Evolutionary conservation across 2,797 vertebrate genomes (phyloP), one percentile per base, ranked within the genome.

Genomic region (Malurus leucopterus): DNA sequence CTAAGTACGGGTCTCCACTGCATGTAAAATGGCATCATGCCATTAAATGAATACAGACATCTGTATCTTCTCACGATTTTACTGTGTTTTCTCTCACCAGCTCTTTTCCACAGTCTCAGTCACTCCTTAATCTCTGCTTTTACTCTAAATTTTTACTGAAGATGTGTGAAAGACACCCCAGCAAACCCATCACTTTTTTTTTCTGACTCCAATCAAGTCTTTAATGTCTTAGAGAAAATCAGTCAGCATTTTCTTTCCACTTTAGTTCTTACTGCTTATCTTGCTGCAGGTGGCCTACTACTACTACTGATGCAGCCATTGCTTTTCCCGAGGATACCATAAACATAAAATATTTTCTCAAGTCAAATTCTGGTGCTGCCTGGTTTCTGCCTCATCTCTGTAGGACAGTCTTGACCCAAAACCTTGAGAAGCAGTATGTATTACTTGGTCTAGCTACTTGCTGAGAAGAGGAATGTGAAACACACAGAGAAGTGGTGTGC

Each of bases 271-370:
- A 63, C 27, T 91, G 75, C 75, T 77, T 85, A 50, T 80, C 38
- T 83, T 92, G 81, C 86, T 92, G 78, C 75, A 93, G 78, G 59
- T 88, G 89, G 67, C 74, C 62, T 46, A 10, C 36, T 71, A 63
- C n/a, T 87, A 63, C 51, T 88, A 51, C 67, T 93, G 61, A 82
- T 83, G 54, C 61, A 85, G 30, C 88, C 63, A 30, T 47, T 87
- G 47, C 53, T 58, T 88, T 93, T 91, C 47, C 54, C 3, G 2
- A 71, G 68, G 26, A 69, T 55, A 24, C 41, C 32, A 38, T 59
- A 68, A 80, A 57, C 65, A 54, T 41, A 70, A 44, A 87, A 32
- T 84, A 76, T 78, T 71, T 86, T 92, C 44, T 78, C 8, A 43
- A 55, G 59, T 73, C n/a, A 49, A 15, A 4, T 76, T 82, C 27